These are phyloP conservation scores for Colossoma macropomum DNA, from an alignment of 2,113 vertebrate species.

Conservation along the genomic window DNA sequence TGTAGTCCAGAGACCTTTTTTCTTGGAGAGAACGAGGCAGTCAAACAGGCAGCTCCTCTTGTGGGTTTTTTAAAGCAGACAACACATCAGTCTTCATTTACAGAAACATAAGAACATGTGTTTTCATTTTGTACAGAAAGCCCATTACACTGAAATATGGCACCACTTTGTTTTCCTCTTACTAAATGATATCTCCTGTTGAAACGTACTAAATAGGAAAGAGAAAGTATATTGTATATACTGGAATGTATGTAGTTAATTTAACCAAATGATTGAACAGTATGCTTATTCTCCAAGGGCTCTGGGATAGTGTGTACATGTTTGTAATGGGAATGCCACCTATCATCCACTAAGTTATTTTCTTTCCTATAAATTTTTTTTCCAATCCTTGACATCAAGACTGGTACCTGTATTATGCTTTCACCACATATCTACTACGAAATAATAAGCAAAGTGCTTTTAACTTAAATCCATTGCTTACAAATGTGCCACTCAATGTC, in stretches of 20 bases:
- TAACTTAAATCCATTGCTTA: slow-evolving; percentile 76
- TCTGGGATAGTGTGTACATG: slow-evolving; percentile 61
- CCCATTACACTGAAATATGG: slow-evolving; percentile 18
- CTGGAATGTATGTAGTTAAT: slow-evolving; percentile 74
- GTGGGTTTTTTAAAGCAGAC: not conserved
- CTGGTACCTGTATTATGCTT: slow-evolving; percentile 64
- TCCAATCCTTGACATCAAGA: slow-evolving; percentile 43
- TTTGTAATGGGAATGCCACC: slow-evolving; percentile 56
- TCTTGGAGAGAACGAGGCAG: slow-evolving; percentile 3
- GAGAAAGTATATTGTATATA: slow-evolving; percentile 74
- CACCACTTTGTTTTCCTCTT: slow-evolving; percentile 48
- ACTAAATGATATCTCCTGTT: slow-evolving; percentile 56
- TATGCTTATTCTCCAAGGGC: slow-evolving; percentile 69
- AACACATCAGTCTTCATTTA: slow-evolving; percentile 8
- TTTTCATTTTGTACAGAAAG: not conserved
- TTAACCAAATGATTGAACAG: slow-evolving; percentile 65
- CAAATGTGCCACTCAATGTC: slow-evolving; percentile 80
- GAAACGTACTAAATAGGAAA: slow-evolving; percentile 61
- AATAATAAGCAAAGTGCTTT: slow-evolving; percentile 79
- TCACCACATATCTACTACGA: slow-evolving; percentile 77
- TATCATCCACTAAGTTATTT: slow-evolving; percentile 62
- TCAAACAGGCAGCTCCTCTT: slow-evolving; percentile 32
- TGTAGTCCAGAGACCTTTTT: not conserved
- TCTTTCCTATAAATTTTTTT: slow-evolving; percentile 46
- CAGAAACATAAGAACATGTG: slow-evolving; percentile 25